Percentiles rank a stretch among this genome's conserved stretches.
These are phyloP conservation scores for Micromys minutus DNA, from an alignment of 2,113 vertebrate species.

Conservation along the genomic window DNA sequence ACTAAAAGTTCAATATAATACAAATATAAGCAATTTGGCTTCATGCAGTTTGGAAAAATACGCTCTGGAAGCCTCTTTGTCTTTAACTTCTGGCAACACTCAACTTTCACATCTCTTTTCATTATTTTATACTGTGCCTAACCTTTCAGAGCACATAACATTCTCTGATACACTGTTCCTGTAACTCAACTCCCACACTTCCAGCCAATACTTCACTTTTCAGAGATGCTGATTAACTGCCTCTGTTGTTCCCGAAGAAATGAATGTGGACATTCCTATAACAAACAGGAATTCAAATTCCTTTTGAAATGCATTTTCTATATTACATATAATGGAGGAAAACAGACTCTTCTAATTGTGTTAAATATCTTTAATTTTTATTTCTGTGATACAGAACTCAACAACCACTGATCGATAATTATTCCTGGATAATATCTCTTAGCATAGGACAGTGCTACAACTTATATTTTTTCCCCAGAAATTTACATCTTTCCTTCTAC, in stretches of 20 bases:
- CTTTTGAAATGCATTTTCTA: slow-evolving; percentile 21
- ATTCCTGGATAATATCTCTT: not conserved
- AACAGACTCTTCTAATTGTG: not conserved
- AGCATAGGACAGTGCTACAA: not conserved
- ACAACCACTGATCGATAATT: not conserved
- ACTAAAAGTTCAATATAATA: slow-evolving; percentile 15
- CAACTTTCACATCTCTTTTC: not conserved
- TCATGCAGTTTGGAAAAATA: slow-evolving; percentile 44
- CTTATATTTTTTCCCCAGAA: not conserved
- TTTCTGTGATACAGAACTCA: not conserved
- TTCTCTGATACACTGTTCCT: not conserved
- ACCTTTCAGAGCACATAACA: not conserved
- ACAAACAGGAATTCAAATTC: not conserved
- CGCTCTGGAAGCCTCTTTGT: not conserved
- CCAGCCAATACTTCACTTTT: not conserved
- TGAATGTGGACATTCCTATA: not conserved
- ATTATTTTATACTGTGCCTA: not conserved
- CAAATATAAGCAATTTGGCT: slow-evolving; percentile 58
- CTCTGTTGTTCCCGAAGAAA: not conserved
- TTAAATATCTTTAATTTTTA: slow-evolving; percentile 23
- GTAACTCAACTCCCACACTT: slow-evolving; percentile 7
- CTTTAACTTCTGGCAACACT: slow-evolving; percentile 33
- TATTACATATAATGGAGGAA: not conserved
- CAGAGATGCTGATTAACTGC: slow-evolving; percentile 47
- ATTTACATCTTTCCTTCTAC: not conserved